These are phyloP conservation scores for Ectropis crepuscularia DNA, from an alignment of 2,888 invertebrate species.

Conservation along the genomic window DNA sequence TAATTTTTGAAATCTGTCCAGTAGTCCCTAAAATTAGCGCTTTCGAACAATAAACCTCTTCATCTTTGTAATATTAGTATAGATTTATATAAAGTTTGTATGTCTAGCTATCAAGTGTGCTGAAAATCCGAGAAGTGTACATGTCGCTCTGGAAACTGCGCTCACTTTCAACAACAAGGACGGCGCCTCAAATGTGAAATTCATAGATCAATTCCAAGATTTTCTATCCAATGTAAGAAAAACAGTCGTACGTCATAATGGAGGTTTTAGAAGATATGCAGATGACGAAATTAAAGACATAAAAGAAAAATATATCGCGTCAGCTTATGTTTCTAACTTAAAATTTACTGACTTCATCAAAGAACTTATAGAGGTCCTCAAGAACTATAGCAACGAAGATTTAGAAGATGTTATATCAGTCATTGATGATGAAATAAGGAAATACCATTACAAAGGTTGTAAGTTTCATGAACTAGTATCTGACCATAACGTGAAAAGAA, in stretches of 20 bases:
- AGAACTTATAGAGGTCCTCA: conserved; percentile 45
- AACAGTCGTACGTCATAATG: conserved; percentile 23
- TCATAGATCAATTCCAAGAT: conserved; percentile 53
- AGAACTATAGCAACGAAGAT: conserved; percentile 51
- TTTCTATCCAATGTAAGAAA: conserved; percentile 53
- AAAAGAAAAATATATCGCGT: neutral
- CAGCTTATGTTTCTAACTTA: conserved; percentile 1
- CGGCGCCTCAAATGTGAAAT: conserved; percentile 46
- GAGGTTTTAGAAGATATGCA: conserved; percentile 14
- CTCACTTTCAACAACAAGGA: conserved; percentile 57
- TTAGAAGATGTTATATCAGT: conserved; percentile 49
- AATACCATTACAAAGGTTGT: conserved; percentile 52
- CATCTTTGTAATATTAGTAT: too few species aligned
- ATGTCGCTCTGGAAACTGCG: conserved; percentile 62
- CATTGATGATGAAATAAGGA: conserved; percentile 53
- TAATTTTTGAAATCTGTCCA: too few species aligned
- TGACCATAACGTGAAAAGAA: conserved; percentile 43
- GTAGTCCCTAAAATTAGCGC: too few species aligned
- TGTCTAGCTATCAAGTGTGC: neutral
- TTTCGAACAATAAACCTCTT: too few species aligned
- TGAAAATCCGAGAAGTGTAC: conserved; percentile 50
- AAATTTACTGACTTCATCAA: conserved; percentile 58
- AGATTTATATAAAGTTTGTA: too few species aligned
- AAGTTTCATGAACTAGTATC: conserved; percentile 51
- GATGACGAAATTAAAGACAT: neutral